Evolutionary conservation across 2,888 invertebrate genomes (phyloP).

Genomic region (Podabrus alpinus): DNA sequence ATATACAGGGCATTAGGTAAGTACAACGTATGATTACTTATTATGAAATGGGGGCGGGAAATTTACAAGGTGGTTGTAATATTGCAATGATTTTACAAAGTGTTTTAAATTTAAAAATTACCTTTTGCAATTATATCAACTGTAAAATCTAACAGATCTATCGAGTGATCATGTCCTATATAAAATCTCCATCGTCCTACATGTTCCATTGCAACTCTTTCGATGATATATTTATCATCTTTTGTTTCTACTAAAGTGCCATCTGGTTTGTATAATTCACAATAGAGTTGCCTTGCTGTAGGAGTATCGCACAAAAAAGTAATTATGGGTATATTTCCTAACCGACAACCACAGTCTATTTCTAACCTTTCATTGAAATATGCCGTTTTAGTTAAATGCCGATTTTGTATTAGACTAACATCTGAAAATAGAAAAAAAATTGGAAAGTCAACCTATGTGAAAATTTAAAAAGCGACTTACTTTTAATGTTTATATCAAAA

Average conservation of each 20-base stretch:
- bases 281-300: slow-evolving; percentile 13
- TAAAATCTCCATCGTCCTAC: slow-evolving; percentile 30
- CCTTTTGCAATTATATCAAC: slow-evolving; percentile 21
- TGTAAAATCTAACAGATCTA: slow-evolving; percentile 26
- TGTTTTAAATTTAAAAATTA: background rate
- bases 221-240: slow-evolving; percentile 3
- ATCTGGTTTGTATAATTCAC: slow-evolving; percentile 29
- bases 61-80: too few species aligned
- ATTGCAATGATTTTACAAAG: too few species aligned
- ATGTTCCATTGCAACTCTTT: slow-evolving; percentile 10
- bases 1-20: too few species aligned
- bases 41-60: too few species aligned
- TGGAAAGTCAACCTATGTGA: background rate
- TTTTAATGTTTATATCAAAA: background rate
- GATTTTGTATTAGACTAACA: background rate
- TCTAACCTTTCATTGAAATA: background rate
- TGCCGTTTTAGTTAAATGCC: background rate
- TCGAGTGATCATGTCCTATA: slow-evolving; percentile 13
- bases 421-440: background rate
- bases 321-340: background rate
- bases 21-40: too few species aligned
- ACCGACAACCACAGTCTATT: background rate
- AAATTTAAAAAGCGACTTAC: background rate
- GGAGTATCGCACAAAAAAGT: background rate
- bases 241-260: slow-evolving; percentile 15